A percentile compares a stretch with the other conserved stretches of the same genome.
phyloP scores from a whole-genome alignment of 37 sponge, comb jelly and placozoan genomes.

The Halisarca cf. caerulea region DNA sequence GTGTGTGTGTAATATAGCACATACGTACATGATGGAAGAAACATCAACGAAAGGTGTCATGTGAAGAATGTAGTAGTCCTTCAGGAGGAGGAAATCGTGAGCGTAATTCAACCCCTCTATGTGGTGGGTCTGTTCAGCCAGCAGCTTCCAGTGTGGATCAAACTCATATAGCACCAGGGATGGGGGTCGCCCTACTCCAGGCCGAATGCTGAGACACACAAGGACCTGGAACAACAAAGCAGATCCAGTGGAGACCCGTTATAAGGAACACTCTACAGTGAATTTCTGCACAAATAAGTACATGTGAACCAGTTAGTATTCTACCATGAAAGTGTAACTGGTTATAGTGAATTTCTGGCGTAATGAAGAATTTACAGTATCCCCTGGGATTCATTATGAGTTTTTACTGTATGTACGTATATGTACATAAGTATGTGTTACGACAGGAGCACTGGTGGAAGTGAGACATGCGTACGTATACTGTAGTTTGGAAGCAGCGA shows the following conservation, averaged over 20 bases:
- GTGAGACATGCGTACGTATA: too few relatives aligned
- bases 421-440: too few relatives aligned
- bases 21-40: not conserved
- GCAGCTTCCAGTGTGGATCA: conserved; percentile 60
- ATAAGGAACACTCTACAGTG: not conserved
- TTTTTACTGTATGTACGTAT: too few relatives aligned
- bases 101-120: conserved; percentile 87
- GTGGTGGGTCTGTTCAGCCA: conserved; percentile 49
- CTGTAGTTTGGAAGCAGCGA: too few relatives aligned
- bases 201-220: conserved; percentile 67
- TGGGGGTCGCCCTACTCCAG: conserved; percentile 47
- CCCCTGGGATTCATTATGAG: too few relatives aligned
- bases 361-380: too few relatives aligned
- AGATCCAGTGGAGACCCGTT: not conserved
- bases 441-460: too few relatives aligned
- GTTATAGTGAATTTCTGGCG: too few relatives aligned
- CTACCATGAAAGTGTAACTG: too few relatives aligned
- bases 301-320: too few relatives aligned
- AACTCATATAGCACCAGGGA: conserved; percentile 83
- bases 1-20: too few relatives aligned
- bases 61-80: conserved; percentile 86
- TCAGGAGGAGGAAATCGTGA: conserved; percentile 85
- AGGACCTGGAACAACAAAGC: conserved; percentile 39
- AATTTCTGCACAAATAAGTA: not conserved
- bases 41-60: conserved; percentile 83